Evolutionary conservation across 2,888 invertebrate genomes (phyloP).

Genomic region (Antheraea assamensis): DNA sequence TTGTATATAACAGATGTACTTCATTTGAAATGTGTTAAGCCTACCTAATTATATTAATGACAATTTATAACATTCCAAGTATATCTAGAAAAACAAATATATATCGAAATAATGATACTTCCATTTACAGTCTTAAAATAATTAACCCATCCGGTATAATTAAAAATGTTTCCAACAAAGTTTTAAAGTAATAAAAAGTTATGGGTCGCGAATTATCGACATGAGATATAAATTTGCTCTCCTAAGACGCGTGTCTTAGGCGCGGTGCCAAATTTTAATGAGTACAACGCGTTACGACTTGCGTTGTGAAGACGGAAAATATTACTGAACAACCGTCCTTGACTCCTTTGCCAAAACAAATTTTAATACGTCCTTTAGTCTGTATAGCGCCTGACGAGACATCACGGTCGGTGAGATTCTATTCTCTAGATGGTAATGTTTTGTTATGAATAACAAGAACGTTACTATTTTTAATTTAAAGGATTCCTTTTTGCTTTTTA

Average conservation of each 20-base stretch:
- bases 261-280: conserved; percentile 55
- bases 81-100: too few species aligned
- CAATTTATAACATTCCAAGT: too few species aligned
- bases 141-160: not conserved
- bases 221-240: conserved; percentile 43
- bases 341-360: conserved; percentile 37
- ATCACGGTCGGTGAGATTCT: not conserved
- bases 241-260: conserved; percentile 36
- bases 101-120: too few species aligned
- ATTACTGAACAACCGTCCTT: conserved; percentile 50
- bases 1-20: too few species aligned
- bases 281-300: conserved; percentile 34
- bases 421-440: not conserved
- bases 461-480: not conserved
- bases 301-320: conserved; percentile 34
- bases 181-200: conserved; percentile 41
- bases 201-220: conserved; percentile 52
- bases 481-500: too few species aligned
- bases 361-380: conserved; percentile 24
- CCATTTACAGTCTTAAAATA: too few species aligned
- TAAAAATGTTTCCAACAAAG: conserved; percentile 26
- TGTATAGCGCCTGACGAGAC: conserved; percentile 5
- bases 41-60: too few species aligned
- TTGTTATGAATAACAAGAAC: not conserved
- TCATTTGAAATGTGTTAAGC: too few species aligned